phyloP scores from a whole-genome alignment of 1,140 invertebrate species.

The Bombus haemorrhoidalis region DNA sequence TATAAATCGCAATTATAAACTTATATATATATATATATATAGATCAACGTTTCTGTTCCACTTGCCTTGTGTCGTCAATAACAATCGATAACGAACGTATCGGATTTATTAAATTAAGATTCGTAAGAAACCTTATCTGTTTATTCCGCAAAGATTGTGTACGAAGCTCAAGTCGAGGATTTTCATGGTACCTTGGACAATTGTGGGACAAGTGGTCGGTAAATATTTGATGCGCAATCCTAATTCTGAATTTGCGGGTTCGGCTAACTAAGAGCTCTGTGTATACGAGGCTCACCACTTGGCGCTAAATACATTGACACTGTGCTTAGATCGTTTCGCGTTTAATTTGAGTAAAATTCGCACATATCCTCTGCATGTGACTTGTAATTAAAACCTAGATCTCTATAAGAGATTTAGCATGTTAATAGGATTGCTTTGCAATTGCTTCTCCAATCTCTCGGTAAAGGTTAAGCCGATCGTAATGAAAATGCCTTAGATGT shows the following conservation, averaged over 20 bases:
- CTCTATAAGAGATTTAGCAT: background rate
- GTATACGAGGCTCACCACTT: background rate
- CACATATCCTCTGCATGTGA: background rate
- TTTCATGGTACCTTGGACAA: constrained; percentile 24
- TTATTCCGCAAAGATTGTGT: background rate
- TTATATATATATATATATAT: too few relatives aligned
- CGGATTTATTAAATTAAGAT: constrained; percentile 36
- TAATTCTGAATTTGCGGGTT: constrained; percentile 66
- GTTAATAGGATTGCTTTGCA: background rate
- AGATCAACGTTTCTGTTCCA: too few relatives aligned
- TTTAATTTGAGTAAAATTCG: constrained; percentile 5
- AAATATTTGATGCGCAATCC: constrained; percentile 75
- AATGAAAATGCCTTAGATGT: too few relatives aligned
- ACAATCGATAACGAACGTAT: too few relatives aligned
- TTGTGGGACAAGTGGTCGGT: constrained; percentile 69
- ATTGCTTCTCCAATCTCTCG: background rate
- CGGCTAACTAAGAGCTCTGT: constrained; percentile 29
- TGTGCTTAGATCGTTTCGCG: background rate
- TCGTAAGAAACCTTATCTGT: background rate
- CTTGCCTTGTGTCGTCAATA: too few relatives aligned
- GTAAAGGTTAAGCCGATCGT: too few relatives aligned
- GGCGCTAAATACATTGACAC: constrained; percentile 1
- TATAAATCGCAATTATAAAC: too few relatives aligned
- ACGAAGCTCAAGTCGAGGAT: constrained; percentile 11
- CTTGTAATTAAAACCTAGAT: background rate